Evolutionary conservation across 2,113 vertebrate genomes (phyloP).

Genomic region (Motacilla alba): DNA sequence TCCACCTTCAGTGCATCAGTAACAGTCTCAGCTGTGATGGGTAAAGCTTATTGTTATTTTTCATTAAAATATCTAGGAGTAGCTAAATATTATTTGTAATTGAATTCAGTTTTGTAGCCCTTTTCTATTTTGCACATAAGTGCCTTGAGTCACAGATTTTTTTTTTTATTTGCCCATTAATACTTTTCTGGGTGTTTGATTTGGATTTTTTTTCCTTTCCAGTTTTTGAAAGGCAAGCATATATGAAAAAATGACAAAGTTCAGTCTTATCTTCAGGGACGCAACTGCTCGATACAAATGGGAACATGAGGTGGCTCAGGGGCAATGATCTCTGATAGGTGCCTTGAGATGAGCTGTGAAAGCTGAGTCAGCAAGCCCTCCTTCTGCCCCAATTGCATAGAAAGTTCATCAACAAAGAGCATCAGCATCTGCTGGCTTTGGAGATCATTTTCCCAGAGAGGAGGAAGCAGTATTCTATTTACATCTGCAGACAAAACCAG

Average conservation of each 20-base stretch:
- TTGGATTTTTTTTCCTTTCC: not conserved
- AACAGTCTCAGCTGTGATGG: not conserved
- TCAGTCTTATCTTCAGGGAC: not conserved
- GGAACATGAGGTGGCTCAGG: not conserved
- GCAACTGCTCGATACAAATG: not conserved
- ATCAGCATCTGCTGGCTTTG: not conserved
- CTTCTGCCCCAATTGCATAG: not conserved
- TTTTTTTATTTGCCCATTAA: not conserved
- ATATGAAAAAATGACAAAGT: not conserved
- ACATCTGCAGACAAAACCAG: not conserved
- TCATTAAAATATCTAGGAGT: not conserved
- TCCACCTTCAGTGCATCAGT: not conserved
- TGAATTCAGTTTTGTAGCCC: not conserved
- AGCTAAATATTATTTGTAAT: not conserved
- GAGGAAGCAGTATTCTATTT: not conserved
- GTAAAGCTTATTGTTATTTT: not conserved
- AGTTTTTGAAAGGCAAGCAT: not conserved
- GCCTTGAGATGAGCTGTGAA: not conserved
- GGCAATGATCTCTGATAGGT: not conserved
- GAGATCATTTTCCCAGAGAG: not conserved
- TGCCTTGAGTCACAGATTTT: not conserved
- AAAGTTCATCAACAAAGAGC: not conserved
- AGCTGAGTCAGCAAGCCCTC: not conserved
- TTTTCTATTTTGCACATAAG: not conserved
- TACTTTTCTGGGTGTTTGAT: not conserved